Evolutionary conservation across 2,113 vertebrate genomes (phyloP), one percentile per base, ranked within the genome.

Genomic region (Stictonetta naevosa): DNA sequence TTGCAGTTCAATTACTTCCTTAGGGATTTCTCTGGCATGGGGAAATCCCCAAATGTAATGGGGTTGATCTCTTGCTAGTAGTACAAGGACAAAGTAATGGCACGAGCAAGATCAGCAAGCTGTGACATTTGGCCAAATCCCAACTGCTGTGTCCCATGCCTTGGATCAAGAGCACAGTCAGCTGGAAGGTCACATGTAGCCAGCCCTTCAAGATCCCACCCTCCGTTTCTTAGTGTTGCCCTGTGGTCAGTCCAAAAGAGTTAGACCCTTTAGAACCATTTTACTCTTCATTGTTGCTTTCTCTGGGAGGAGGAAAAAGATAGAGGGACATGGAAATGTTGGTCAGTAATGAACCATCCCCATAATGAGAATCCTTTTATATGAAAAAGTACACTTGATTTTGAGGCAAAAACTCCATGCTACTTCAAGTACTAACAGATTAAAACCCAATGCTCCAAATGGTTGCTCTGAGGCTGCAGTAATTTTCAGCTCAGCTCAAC

Each of bases 1-100:
- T 31, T 86, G 42, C 17, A 64, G 33, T 72, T 96, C 95, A 93
- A 95, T 93, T 83, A 69, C 92, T 93, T 96, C 86, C 77, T 86
- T 17, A 31, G 88, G 62, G 92, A 89, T 66, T 91, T 82, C 48
- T 93, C 44, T 82, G 73, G 77, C 55, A 46, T 92, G 40, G 59
- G 38, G n/a, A 86, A 92, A 40, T 79, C 31, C 66, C 38, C 16
- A 46, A 1, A 19, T 58, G 53, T 58, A 88, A 90, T 28, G 20
- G 23, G 56, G 55, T 56, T 73, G 83, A 88, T 84, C 62, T 83
- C 15, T 60, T 93, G 76, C 44, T 64, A 7, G 68, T 84, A 33
- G 64, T 79, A 69, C 62, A 42, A 36, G 48, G 53, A 58, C 68
- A 62, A 26, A 62, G 28, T 33, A 90, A 84, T 55, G 78, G 50